Evolutionary conservation across 1,140 invertebrate species (phyloP).

Genomic region (Archivesica marissinica): DNA sequence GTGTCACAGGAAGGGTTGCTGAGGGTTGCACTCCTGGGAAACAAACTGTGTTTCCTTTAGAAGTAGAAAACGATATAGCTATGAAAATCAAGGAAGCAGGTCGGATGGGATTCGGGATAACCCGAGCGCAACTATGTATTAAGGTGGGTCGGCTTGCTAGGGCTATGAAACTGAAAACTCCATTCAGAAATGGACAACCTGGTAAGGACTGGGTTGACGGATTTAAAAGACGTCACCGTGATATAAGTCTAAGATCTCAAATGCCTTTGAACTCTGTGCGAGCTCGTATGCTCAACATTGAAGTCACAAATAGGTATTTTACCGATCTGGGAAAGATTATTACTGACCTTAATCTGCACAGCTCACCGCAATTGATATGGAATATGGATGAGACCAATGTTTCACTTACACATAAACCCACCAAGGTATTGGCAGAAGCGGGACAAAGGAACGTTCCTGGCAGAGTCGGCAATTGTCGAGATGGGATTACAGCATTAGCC

Average conservation of each 20-base stretch:
- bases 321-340: slow-evolving; percentile 17
- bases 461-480: slow-evolving; percentile 43
- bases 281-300: slow-evolving; percentile 35
- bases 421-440: slow-evolving; percentile 35
- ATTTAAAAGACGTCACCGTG: no score
- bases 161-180: no score
- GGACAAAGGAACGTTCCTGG: slow-evolving; percentile 60
- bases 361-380: slow-evolving; percentile 59
- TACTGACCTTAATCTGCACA: not conserved
- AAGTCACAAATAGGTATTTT: slow-evolving; percentile 42
- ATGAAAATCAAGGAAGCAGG: slow-evolving; percentile 14
- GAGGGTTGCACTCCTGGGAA: not conserved
- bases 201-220: no score
- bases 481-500: slow-evolving; percentile 55
- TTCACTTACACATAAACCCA: slow-evolving; percentile 55
- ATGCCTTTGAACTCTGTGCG: slow-evolving; percentile 20
- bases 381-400: slow-evolving; percentile 68
- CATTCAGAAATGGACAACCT: no score
- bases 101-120: slow-evolving; percentile 19
- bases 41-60: not conserved
- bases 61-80: slow-evolving; percentile 30
- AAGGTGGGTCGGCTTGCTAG: not conserved
- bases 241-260: no score
- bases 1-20: not conserved
- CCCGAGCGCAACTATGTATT: not conserved